Evolutionary conservation across 2,797 vertebrate species (phyloP).

Genomic region (Simalia tracyae): DNA sequence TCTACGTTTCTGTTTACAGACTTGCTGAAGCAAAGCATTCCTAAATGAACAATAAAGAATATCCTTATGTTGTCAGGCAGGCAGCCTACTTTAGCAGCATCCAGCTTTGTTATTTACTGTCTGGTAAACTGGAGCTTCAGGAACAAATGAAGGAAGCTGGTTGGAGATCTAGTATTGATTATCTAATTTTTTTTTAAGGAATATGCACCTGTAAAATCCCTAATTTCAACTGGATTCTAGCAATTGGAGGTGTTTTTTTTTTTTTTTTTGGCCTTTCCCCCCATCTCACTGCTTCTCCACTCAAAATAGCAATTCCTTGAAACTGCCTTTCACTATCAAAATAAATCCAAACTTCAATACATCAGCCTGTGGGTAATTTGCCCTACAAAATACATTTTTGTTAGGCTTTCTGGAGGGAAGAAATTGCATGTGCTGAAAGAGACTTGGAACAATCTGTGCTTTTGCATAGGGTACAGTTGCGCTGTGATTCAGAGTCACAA

Average conservation of each 20-base stretch:
- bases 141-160: not conserved
- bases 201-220: not conserved
- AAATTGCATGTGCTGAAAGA: conserved; percentile 3
- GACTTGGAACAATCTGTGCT: conserved; percentile 12
- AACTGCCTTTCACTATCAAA: not conserved
- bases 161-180: not conserved
- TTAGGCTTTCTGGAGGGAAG: conserved; percentile 23
- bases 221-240: not conserved
- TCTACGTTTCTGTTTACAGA: conserved; percentile 10
- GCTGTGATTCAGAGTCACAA: conserved; percentile 11
- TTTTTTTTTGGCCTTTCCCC: not conserved
- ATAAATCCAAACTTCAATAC: not conserved
- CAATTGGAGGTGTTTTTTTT: not conserved
- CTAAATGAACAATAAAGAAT: conserved; percentile 28
- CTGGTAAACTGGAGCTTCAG: not conserved
- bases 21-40: not conserved
- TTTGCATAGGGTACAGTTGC: conserved; percentile 10
- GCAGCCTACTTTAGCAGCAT: not conserved
- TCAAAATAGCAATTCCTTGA: not conserved
- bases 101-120: not conserved
- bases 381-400: conserved; percentile 29
- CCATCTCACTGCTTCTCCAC: not conserved
- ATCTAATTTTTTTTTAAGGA: not conserved
- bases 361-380: not conserved
- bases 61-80: not conserved